A percentile compares a stretch with the other conserved stretches of the same genome.
phyloP scores from a whole-genome alignment of 2,113 vertebrate species.

The Halcyon malimbica region DNA sequence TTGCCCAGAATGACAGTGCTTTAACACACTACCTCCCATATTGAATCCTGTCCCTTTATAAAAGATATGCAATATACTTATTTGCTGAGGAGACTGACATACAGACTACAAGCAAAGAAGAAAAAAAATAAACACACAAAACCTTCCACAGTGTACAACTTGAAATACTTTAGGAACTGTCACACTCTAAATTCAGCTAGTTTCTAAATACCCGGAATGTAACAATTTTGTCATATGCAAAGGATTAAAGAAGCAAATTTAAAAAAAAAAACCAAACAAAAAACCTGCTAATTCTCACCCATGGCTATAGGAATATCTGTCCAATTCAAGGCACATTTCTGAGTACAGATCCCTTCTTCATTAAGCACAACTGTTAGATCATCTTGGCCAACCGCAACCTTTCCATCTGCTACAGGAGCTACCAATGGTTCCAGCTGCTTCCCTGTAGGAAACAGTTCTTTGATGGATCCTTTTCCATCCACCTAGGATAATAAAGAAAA shows the following conservation, averaged over 20 bases:
- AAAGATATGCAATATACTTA: not conserved
- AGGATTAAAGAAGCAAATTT: not conserved
- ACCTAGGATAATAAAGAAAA: constrained; percentile 77
- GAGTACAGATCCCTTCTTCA: constrained; percentile 93
- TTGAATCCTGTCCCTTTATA: not conserved
- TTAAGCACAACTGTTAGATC: constrained; percentile 96
- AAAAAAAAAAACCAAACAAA: not conserved
- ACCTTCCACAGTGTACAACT: not conserved
- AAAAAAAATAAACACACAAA: not conserved
- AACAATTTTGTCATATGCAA: not conserved
- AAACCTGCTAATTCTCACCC: constrained; percentile 79
- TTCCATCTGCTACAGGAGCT: constrained; percentile 92
- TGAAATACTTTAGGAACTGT: not conserved
- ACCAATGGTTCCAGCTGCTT: constrained; percentile 97
- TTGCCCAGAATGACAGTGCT: not conserved
- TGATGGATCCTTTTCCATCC: constrained; percentile 94
- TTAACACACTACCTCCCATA: not conserved
- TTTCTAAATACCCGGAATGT: not conserved
- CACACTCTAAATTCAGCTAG: not conserved
- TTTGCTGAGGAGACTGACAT: not conserved
- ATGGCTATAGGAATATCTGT: constrained; percentile 98
- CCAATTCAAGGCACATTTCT: constrained; percentile 98
- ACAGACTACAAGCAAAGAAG: not conserved
- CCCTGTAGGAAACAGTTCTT: constrained; percentile 97
- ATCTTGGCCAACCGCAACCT: constrained; percentile 97